A percentile compares a stretch with the other conserved stretches of the same genome.
These are phyloP conservation scores for Nasonia vitripennis DNA, from an alignment of 1,140 invertebrate species.

Conservation along the genomic window DNA sequence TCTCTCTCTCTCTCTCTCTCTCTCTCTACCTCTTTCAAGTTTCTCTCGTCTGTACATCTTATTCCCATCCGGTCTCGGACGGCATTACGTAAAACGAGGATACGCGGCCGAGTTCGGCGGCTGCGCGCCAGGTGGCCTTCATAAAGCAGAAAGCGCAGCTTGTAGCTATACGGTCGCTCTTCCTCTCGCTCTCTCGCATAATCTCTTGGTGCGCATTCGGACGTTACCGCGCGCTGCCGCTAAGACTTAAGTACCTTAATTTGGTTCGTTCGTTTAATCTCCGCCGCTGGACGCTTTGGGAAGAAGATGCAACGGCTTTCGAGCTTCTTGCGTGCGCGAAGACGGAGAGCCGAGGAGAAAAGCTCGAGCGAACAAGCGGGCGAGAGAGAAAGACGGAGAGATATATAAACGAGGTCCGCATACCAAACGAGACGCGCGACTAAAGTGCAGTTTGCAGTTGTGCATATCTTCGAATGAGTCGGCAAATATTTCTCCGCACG, in stretches of 20 bases:
- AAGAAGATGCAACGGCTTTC: conserved; percentile 15
- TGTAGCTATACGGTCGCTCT: neutral
- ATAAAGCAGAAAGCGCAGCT: conserved; percentile 18
- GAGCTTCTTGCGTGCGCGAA: conserved; percentile 42
- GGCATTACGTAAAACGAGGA: conserved; percentile 9
- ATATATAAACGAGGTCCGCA: conserved; percentile 53
- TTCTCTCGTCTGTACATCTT: conserved; percentile 1
- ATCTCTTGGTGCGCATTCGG: conserved; percentile 54
- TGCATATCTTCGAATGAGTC: conserved; percentile 58
- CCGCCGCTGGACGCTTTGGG: neutral
- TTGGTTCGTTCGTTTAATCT: conserved; percentile 67
- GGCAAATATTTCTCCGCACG: conserved; percentile 52
- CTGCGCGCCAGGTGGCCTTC: conserved; percentile 23
- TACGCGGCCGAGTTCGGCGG: neutral
- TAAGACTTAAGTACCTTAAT: conserved; percentile 67
- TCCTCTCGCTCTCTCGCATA: conserved; percentile 43
- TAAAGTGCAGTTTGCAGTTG: conserved; percentile 66
- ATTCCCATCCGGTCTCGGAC: conserved; percentile 15
- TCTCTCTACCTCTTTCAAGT: neutral
- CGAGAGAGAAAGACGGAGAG: no score
- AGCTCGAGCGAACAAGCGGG: neutral
- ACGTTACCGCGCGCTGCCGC: conserved; percentile 51
- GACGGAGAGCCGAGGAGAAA: conserved; percentile 54
- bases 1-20: neutral
- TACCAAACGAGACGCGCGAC: conserved; percentile 61